Percentiles rank a stretch among this genome's conserved stretches.
These are phyloP conservation scores for Myripristis murdjan DNA, from an alignment of 2,797 vertebrate genomes.

Conservation along the genomic window DNA sequence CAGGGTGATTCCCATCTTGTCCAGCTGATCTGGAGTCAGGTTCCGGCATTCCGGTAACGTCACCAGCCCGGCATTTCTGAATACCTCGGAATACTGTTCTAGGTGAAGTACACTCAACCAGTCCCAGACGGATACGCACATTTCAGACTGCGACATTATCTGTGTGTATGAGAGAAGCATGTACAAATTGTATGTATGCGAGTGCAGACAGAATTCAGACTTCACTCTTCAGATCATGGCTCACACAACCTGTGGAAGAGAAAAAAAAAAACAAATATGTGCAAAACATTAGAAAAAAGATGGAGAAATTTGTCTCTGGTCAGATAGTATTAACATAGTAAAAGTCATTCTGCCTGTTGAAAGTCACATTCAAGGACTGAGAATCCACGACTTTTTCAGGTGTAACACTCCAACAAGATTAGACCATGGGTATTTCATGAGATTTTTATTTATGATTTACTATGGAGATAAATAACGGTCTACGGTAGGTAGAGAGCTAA, in stretches of 20 bases:
- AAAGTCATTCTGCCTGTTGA: background rate
- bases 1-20: slow-evolving; percentile 87
- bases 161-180: background rate
- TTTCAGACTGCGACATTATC: slow-evolving; percentile 71
- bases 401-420: too few relatives aligned
- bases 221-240: slow-evolving; percentile 58
- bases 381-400: too few relatives aligned
- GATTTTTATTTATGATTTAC: too few relatives aligned
- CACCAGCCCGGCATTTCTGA: slow-evolving; percentile 79
- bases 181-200: background rate
- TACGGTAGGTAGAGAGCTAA: too few relatives aligned
- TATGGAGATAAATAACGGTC: too few relatives aligned
- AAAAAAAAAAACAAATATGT: slow-evolving; percentile 23
- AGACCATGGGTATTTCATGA: too few relatives aligned
- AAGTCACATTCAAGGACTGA: background rate
- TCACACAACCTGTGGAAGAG: slow-evolving; percentile 52
- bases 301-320: background rate
- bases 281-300: background rate
- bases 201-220: slow-evolving; percentile 27
- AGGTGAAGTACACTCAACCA: slow-evolving; percentile 91
- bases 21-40: slow-evolving; percentile 83
- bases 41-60: slow-evolving; percentile 85
- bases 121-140: slow-evolving; percentile 74
- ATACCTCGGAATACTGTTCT: slow-evolving; percentile 89
- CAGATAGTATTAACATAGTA: background rate